Percentiles rank a stretch among this genome's conserved stretches.
phyloP scores from a whole-genome alignment of 2,888 invertebrate species.

The Tetranychus truncatus region DNA sequence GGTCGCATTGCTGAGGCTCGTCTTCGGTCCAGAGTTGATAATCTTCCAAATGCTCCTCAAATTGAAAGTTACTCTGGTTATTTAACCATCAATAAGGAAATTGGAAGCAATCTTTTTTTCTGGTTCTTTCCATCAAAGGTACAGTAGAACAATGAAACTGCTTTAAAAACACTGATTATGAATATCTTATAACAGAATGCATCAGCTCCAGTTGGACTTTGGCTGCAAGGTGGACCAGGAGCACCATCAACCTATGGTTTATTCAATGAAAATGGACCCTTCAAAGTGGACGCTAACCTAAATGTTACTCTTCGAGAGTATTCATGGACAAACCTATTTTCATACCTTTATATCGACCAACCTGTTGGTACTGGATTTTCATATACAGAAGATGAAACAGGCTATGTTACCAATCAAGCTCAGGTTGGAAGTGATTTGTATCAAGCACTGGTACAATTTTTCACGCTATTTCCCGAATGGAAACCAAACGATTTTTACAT shows the following conservation, averaged over 20 bases:
- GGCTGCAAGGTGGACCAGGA: slow-evolving; percentile 36
- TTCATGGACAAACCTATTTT: slow-evolving; percentile 59
- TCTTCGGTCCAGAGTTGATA: not conserved
- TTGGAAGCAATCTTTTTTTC: slow-evolving; percentile 66
- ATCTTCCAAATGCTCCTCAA: slow-evolving; percentile 29
- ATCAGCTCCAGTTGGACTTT: slow-evolving; percentile 33
- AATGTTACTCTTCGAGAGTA: slow-evolving; percentile 28
- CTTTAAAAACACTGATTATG: not conserved
- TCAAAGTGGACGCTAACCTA: slow-evolving; percentile 29
- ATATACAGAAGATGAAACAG: slow-evolving; percentile 54
- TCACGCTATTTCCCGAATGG: slow-evolving; percentile 57
- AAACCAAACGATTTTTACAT: slow-evolving; percentile 59
- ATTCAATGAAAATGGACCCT: slow-evolving; percentile 60
- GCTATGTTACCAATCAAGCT: slow-evolving; percentile 58
- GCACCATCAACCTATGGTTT: slow-evolving; percentile 33
- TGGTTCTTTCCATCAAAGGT: slow-evolving; percentile 46
- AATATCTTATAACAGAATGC: not conserved
- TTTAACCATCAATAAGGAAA: slow-evolving; percentile 58
- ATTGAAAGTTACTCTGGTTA: slow-evolving; percentile 56
- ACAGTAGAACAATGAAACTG: not conserved
- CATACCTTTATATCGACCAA: slow-evolving; percentile 72
- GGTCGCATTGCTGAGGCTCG: not conserved
- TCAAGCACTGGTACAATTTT: slow-evolving; percentile 58
- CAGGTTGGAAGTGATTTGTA: slow-evolving; percentile 63
- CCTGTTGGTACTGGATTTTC: slow-evolving; percentile 73